phyloP scores from a whole-genome alignment of 2,888 invertebrate genomes.

The Drosophila aldrichi region DNA sequence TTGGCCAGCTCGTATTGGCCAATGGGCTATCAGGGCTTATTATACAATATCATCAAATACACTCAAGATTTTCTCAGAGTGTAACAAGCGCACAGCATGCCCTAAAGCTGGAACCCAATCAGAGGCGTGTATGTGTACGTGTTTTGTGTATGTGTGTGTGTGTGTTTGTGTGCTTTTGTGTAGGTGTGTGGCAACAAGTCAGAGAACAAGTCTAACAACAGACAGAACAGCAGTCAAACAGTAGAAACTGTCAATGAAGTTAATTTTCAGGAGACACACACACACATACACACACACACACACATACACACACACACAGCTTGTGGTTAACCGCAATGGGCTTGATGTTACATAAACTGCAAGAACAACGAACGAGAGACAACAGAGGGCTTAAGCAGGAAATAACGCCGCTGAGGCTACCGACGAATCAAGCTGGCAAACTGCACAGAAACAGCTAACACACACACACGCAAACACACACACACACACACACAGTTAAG shows the following conservation, averaged over 20 bases:
- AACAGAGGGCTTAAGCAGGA: conserved; percentile 7
- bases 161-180: background rate
- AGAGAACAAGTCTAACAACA: conserved; percentile 30
- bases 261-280: conserved; percentile 61
- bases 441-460: conserved; percentile 4
- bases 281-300: conserved; percentile 18
- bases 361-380: conserved; percentile 25
- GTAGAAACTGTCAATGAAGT: conserved; percentile 55
- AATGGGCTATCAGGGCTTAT: background rate
- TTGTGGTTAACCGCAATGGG: conserved; percentile 64
- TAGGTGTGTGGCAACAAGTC: background rate
- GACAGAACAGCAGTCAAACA: conserved; percentile 38
- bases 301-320: conserved; percentile 40
- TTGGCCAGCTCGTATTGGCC: background rate
- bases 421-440: conserved; percentile 13
- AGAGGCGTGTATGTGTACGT: conserved; percentile 1
- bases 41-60: background rate
- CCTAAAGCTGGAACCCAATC: conserved; percentile 24
- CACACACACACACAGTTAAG: background rate
- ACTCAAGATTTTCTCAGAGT: conserved; percentile 13
- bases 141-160: background rate
- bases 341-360: conserved; percentile 37
- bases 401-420: background rate
- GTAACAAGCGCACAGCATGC: conserved; percentile 6
- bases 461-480: conserved; percentile 13